These are phyloP conservation scores for Omphaloscelis lunosa DNA, from an alignment of 2,888 invertebrate genomes.

Conservation along the genomic window DNA sequence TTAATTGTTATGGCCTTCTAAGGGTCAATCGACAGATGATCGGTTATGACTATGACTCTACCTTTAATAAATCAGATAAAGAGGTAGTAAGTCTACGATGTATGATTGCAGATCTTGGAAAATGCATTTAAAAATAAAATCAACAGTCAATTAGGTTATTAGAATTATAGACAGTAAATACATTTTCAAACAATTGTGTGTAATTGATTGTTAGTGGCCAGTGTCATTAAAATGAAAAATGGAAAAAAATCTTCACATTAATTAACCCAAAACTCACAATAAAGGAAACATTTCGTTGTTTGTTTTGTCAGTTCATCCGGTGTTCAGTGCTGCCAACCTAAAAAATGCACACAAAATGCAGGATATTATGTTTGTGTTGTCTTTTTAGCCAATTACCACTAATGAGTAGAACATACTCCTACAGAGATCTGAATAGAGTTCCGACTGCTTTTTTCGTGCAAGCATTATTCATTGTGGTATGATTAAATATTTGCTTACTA, in stretches of 20 bases:
- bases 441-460: slow-evolving; percentile 20
- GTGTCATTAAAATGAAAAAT: neutral
- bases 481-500: neutral
- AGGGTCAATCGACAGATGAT: too few species aligned
- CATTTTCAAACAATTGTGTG: neutral
- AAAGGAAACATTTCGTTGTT: slow-evolving; percentile 33
- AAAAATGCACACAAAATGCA: slow-evolving; percentile 44
- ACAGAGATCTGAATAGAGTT: slow-evolving; percentile 8
- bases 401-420: slow-evolving; percentile 39
- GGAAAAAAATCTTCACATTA: slow-evolving; percentile 12
- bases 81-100: neutral
- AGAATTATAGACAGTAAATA: neutral
- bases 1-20: too few species aligned
- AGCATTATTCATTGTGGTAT: slow-evolving; percentile 5
- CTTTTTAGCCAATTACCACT: slow-evolving; percentile 61
- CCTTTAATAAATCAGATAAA: neutral
- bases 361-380: slow-evolving; percentile 37
- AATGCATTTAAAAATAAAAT: neutral
- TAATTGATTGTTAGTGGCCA: neutral
- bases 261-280: slow-evolving; percentile 45
- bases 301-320: slow-evolving; percentile 57
- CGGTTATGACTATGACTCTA: too few species aligned
- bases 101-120: neutral
- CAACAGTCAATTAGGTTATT: neutral
- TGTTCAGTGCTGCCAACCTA: slow-evolving; percentile 38